phyloP scores from a whole-genome alignment of 2,888 invertebrate genomes.

The Abrostola triplasia region DNA sequence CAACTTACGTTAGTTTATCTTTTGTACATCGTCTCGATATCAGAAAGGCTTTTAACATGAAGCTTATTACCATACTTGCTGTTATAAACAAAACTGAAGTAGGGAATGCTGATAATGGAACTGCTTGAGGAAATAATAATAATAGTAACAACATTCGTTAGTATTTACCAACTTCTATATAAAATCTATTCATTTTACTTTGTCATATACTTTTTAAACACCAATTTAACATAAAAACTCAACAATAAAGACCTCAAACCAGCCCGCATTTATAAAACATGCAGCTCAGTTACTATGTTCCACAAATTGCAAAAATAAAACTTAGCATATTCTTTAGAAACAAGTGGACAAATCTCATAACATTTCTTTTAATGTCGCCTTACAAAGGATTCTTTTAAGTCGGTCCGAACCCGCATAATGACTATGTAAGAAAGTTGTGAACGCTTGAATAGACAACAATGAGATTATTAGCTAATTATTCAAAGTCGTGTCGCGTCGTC shows the following conservation, averaged over 20 bases:
- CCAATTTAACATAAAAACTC: slow-evolving; percentile 44
- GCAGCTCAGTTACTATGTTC: slow-evolving; percentile 33
- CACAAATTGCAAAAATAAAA: slow-evolving; percentile 48
- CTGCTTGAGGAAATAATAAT: too few relatives aligned
- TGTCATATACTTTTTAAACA: slow-evolving; percentile 1
- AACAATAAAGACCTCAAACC: slow-evolving; percentile 41
- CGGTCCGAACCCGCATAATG: slow-evolving; percentile 47
- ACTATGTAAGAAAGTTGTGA: slow-evolving; percentile 56
- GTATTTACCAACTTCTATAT: too few relatives aligned
- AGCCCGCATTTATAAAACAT: slow-evolving; percentile 41
- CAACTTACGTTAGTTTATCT: too few relatives aligned
- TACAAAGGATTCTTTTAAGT: slow-evolving; percentile 53
- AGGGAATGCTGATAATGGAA: too few relatives aligned
- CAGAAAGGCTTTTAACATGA: too few relatives aligned
- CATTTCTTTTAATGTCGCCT: slow-evolving; percentile 48
- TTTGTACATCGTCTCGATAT: too few relatives aligned
- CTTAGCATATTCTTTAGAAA: slow-evolving; percentile 39
- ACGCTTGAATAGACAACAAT: slow-evolving; percentile 60
- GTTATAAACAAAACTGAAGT: too few relatives aligned
- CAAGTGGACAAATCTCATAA: slow-evolving; percentile 33
- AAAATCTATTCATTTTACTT: slow-evolving; percentile 26
- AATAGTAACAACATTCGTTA: too few relatives aligned
- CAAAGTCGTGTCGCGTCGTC: slow-evolving; percentile 57
- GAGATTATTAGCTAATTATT: slow-evolving; percentile 61
- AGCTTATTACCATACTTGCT: too few relatives aligned